Percentiles rank a stretch among this genome's conserved stretches.
Evolutionary conservation across 2,888 invertebrate genomes (phyloP).

Genomic region (Mamestra brassicae): DNA sequence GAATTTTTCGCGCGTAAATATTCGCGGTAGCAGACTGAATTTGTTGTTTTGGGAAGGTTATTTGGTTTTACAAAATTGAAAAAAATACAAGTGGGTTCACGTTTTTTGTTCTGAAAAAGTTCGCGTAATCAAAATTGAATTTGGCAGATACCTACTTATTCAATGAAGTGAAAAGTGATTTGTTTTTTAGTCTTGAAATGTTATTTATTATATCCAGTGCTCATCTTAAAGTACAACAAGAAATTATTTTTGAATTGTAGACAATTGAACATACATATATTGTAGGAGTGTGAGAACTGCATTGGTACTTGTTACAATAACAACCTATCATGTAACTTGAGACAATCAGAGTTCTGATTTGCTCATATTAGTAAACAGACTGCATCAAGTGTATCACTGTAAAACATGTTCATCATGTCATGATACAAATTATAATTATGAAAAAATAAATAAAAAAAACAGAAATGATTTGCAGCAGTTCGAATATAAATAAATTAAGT

Average conservation of each 20-base stretch:
- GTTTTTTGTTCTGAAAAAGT: background rate
- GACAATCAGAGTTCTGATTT: constrained; percentile 5
- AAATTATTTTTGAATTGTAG: background rate
- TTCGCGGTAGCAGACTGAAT: background rate
- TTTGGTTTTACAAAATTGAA: too few species aligned
- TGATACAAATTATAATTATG: background rate
- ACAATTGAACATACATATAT: background rate
- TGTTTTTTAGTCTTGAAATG: background rate
- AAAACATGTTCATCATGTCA: background rate
- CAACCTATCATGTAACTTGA: background rate
- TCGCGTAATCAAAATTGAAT: background rate
- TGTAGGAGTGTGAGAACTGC: background rate
- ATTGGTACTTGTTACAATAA: constrained; percentile 15
- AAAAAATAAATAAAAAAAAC: too few species aligned
- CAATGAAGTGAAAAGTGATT: too few species aligned
- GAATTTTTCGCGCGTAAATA: constrained; percentile 35
- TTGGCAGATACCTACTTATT: too few species aligned
- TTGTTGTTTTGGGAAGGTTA: too few species aligned
- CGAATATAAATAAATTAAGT: background rate
- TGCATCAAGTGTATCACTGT: background rate
- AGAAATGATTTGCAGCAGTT: background rate
- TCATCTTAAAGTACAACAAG: background rate
- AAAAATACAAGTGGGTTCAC: background rate
- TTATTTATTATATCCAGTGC: background rate
- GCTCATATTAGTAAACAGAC: background rate